phyloP scores from a whole-genome alignment of 1,140 invertebrate species.

The Drosophila rufa region DNA sequence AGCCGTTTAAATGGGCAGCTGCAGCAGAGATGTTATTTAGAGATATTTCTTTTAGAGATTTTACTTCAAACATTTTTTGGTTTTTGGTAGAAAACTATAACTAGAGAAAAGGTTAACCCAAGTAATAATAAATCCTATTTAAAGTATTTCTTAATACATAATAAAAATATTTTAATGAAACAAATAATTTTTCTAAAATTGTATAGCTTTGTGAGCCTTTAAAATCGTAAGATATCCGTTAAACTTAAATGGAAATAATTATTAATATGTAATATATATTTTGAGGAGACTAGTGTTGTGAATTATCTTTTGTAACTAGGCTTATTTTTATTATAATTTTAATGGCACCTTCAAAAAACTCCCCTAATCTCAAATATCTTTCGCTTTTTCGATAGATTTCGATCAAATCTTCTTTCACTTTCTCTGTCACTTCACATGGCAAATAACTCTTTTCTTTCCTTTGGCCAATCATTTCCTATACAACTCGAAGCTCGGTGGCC shows the following conservation, averaged over 20 bases:
- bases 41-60: background rate
- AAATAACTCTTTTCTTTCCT: constrained; percentile 30
- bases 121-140: background rate
- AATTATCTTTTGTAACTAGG: too few relatives aligned
- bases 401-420: constrained; percentile 45
- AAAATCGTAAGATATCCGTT: too few relatives aligned
- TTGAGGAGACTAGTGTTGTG: too few relatives aligned
- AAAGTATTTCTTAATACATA: background rate
- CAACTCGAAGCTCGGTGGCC: constrained; percentile 43
- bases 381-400: constrained; percentile 10
- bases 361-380: background rate
- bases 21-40: background rate
- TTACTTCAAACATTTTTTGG: too few relatives aligned
- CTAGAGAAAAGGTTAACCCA: background rate
- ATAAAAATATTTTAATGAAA: background rate
- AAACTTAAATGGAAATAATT: too few relatives aligned
- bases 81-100: background rate
- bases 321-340: too few relatives aligned
- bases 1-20: background rate
- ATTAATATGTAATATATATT: too few relatives aligned
- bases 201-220: too few relatives aligned
- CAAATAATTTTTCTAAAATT: too few relatives aligned
- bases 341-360: background rate
- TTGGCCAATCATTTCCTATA: constrained; percentile 59
- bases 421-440: constrained; percentile 23